Percentiles rank a stretch among this genome's conserved stretches.
Conservation (phyloP, 2,797 vertebrate genomes). For the Notamacropus eugenii region DNA sequence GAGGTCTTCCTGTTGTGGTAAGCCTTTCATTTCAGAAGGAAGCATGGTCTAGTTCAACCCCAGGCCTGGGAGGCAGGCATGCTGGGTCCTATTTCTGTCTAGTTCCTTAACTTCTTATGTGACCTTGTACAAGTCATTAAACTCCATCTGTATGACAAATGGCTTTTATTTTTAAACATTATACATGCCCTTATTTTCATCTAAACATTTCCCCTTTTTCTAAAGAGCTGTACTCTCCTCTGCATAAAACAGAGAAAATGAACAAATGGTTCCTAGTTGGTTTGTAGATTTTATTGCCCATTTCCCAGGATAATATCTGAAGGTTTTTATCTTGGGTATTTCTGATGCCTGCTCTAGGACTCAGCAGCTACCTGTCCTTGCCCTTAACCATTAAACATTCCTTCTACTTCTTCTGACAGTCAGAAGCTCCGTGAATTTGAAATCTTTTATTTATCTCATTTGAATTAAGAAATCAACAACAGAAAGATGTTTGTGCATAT, state of each 20-base stretch:
- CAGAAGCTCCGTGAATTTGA: background rate
- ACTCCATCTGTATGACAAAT: background rate
- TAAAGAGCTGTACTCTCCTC: background rate
- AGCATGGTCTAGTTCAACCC: rapidly evolving
- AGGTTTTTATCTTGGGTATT: background rate
- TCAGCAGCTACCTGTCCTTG: background rate
- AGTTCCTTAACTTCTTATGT: constrained; percentile 1
- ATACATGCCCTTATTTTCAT: background rate
- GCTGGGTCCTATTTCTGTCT: background rate
- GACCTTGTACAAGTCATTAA: constrained; percentile 4
- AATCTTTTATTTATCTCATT: background rate
- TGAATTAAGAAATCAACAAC: background rate
- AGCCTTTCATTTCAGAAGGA: background rate
- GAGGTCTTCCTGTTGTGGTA: constrained; percentile 9
- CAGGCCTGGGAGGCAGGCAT: background rate
- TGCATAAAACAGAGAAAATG: background rate
- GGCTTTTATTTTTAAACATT: background rate
- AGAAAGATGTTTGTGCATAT: background rate
- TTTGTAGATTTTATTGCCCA: background rate
- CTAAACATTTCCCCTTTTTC: background rate
- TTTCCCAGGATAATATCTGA: background rate
- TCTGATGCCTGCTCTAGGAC: background rate
- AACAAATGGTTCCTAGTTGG: background rate
- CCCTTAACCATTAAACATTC: background rate
- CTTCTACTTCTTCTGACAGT: background rate